These are phyloP conservation scores for Zaprionus lachaisei DNA, from an alignment of 1,140 invertebrate genomes.

Conservation along the genomic window DNA sequence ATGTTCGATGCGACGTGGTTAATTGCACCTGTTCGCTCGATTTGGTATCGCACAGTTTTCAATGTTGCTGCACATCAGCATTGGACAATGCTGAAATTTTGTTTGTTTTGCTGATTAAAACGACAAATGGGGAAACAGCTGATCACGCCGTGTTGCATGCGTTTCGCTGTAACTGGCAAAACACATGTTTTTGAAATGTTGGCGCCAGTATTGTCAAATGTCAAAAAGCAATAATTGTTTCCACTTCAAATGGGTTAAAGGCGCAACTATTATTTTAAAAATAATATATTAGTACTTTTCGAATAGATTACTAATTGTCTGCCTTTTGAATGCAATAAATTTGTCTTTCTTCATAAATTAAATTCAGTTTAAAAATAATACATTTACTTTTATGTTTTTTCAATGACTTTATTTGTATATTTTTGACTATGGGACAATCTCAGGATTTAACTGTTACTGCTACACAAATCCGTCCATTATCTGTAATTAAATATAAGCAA, in stretches of 20 bases:
- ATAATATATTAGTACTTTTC: too few species aligned
- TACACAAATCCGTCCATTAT: not conserved
- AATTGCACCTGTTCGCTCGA: not conserved
- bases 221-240: not conserved
- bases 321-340: not conserved
- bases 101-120: not conserved
- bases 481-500: constrained; percentile 1
- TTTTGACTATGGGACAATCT: not conserved
- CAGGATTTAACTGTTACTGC: not conserved
- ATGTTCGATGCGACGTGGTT: constrained; percentile 18
- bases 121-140: constrained; percentile 29
- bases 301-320: not conserved
- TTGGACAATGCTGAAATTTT: not conserved
- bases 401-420: not conserved
- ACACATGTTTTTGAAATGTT: not conserved
- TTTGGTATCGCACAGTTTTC: not conserved
- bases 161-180: not conserved
- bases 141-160: constrained; percentile 15
- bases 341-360: not conserved
- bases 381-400: not conserved
- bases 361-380: not conserved
- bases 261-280: not conserved
- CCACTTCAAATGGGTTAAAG: too few species aligned
- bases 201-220: not conserved
- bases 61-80: not conserved